phyloP scores from a whole-genome alignment of 2,797 vertebrate species.

The Brachyrhaphis roseni region DNA sequence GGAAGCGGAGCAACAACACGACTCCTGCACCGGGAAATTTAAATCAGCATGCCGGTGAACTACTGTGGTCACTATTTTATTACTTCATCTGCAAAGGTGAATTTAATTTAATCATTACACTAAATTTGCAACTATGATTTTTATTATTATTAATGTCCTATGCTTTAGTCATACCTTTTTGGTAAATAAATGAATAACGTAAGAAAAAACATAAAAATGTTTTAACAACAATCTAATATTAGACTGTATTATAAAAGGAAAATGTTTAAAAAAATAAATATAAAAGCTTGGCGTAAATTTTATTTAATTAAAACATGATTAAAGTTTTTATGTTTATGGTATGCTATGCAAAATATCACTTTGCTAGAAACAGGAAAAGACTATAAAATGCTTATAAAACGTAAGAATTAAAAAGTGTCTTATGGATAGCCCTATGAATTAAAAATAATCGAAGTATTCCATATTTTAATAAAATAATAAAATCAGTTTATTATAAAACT shows the following conservation, averaged over 20 bases:
- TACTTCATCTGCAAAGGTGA: background rate
- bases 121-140: background rate
- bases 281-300: background rate
- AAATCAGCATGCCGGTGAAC: conserved; percentile 23
- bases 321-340: background rate
- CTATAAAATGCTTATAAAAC: background rate
- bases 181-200: background rate
- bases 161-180: background rate
- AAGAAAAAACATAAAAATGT: background rate
- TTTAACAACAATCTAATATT: background rate
- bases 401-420: background rate
- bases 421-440: background rate
- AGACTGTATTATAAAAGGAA: background rate
- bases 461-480: background rate
- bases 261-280: background rate
- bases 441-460: background rate
- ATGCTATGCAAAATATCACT: background rate
- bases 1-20: conserved; percentile 69
- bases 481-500: background rate
- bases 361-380: background rate
- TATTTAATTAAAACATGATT: background rate
- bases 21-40: conserved; percentile 65
- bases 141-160: background rate
- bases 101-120: background rate
- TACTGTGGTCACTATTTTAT: background rate